Evolutionary conservation across 1,140 invertebrate species (phyloP).

Genomic region (Aphelenchoides besseyi): DNA sequence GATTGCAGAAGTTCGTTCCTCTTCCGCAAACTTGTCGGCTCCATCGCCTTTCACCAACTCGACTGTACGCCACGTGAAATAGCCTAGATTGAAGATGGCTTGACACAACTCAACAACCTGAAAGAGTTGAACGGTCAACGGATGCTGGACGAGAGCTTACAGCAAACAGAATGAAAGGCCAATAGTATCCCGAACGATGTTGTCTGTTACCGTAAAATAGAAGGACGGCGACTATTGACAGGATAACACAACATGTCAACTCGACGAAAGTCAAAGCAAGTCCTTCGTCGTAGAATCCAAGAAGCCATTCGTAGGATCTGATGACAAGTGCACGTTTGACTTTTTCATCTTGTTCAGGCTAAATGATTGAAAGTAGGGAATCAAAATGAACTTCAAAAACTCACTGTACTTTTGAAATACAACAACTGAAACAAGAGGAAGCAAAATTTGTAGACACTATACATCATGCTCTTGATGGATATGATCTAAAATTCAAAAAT

Average conservation of each 20-base stretch:
- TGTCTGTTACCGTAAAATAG: constrained; percentile 12
- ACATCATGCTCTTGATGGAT: constrained; percentile 5
- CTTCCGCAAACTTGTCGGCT: not conserved
- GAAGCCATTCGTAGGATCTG: not conserved
- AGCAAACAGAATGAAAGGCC: not conserved
- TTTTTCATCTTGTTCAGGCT: too few species aligned
- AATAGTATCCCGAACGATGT: not conserved
- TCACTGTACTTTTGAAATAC: not conserved
- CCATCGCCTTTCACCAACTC: not conserved
- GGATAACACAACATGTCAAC: not conserved
- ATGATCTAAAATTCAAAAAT: too few species aligned
- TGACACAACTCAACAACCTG: not conserved
- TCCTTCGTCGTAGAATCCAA: not conserved
- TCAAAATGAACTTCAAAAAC: not conserved
- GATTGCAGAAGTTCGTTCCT: not conserved
- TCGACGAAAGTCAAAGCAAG: not conserved
- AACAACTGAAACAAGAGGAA: constrained; percentile 8
- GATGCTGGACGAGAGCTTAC: not conserved
- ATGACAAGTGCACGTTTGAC: not conserved
- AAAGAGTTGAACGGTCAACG: not conserved
- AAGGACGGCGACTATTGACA: not conserved
- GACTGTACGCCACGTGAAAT: not conserved
- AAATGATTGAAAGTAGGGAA: not conserved
- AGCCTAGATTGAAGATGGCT: not conserved
- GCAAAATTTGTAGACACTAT: not conserved